Percentiles rank a stretch among this genome's conserved stretches.
These are phyloP conservation scores for Trachemys scripta DNA, from an alignment of 2,113 vertebrate species.

Conservation along the genomic window DNA sequence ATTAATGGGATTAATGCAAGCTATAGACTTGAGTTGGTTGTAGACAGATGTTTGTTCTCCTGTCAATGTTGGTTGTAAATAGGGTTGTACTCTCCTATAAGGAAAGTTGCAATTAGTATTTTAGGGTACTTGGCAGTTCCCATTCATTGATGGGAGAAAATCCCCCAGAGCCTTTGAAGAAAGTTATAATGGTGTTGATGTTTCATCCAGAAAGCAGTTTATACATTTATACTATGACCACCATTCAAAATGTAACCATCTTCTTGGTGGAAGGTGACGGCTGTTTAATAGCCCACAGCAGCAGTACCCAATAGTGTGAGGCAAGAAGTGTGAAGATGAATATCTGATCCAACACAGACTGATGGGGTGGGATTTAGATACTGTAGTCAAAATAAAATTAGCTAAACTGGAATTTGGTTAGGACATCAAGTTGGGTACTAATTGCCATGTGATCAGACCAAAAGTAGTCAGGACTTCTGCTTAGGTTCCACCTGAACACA, in stretches of 20 bases:
- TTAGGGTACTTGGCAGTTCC: conserved; percentile 63
- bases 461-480: background rate
- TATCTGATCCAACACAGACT: conserved; percentile 67
- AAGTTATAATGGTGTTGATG: conserved; percentile 65
- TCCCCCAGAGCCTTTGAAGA: conserved; percentile 61
- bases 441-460: background rate
- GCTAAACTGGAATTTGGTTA: background rate
- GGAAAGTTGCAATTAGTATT: conserved; percentile 62
- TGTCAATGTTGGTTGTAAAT: background rate
- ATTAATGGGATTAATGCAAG: background rate
- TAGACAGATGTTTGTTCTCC: conserved; percentile 28
- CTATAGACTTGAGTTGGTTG: conserved; percentile 1
- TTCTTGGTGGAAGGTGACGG: conserved; percentile 66
- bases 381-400: conserved; percentile 40
- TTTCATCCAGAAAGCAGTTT: conserved; percentile 69
- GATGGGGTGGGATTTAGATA: conserved; percentile 48
- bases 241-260: conserved; percentile 37
- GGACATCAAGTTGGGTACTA: background rate
- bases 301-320: conserved; percentile 64
- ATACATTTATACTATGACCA: conserved; percentile 50
- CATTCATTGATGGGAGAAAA: conserved; percentile 70
- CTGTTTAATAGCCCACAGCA: conserved; percentile 72
- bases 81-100: conserved; percentile 54
- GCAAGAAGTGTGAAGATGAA: conserved; percentile 38
- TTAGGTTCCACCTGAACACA: background rate